Conservation (phyloP, 2,113 vertebrate genomes). For the Saimiri boliviensis region DNA sequence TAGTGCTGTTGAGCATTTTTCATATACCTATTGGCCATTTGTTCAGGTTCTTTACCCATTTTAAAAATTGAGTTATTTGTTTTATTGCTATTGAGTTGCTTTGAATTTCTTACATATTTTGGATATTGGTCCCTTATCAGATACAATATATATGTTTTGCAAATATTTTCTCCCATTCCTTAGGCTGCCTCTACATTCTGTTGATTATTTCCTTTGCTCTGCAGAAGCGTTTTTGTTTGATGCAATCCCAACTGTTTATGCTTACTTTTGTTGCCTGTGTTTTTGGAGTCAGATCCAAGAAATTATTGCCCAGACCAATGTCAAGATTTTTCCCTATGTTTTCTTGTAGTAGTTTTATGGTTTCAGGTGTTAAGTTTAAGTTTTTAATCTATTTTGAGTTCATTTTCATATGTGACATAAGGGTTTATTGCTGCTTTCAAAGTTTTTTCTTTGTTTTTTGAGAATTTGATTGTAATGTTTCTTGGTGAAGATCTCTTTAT, state of each 20-base stretch:
- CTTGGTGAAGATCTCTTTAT: background rate
- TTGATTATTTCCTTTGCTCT: background rate
- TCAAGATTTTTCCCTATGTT: background rate
- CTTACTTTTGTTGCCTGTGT: too few relatives aligned
- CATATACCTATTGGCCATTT: too few relatives aligned
- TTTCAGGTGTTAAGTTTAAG: background rate
- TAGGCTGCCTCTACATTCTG: background rate
- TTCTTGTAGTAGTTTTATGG: background rate
- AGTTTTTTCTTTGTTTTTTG: background rate
- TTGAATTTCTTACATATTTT: background rate
- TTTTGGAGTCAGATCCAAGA: background rate
- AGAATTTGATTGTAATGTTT: background rate
- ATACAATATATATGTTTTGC: background rate
- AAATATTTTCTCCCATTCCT: too few relatives aligned
- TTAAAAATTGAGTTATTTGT: background rate
- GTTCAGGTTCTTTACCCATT: too few relatives aligned
- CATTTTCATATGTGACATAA: background rate
- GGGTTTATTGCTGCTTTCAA: background rate
- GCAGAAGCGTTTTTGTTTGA: background rate
- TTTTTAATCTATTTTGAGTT: background rate
- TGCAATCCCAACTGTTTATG: background rate
- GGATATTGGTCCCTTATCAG: background rate
- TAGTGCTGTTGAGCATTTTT: too few relatives aligned
- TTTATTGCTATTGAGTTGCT: background rate
- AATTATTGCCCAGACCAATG: background rate